Percentiles rank a stretch among this genome's conserved stretches.
These are phyloP conservation scores for Cheilosia pagana DNA, from an alignment of 2,888 invertebrate species.

Conservation along the genomic window DNA sequence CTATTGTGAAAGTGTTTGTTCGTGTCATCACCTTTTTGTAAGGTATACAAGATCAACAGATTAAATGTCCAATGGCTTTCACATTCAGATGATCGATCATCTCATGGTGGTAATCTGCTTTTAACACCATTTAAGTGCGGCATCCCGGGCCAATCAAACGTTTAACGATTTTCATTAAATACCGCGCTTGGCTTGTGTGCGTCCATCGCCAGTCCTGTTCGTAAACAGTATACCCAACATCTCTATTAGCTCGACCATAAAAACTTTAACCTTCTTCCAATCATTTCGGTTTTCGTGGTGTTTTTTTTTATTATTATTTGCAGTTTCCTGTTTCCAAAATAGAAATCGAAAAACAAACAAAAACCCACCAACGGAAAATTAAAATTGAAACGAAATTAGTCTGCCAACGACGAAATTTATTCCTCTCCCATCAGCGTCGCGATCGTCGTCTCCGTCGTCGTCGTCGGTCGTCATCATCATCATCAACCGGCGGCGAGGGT, in stretches of 20 bases:
- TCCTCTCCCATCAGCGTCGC: slow-evolving; percentile 37
- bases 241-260: background rate
- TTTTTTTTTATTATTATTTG: background rate
- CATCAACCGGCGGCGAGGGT: slow-evolving; percentile 29
- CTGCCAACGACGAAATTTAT: slow-evolving; percentile 45
- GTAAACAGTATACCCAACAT: background rate
- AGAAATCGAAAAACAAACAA: slow-evolving; percentile 4
- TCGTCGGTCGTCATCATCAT: background rate
- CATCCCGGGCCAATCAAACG: background rate
- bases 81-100: background rate
- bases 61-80: background rate
- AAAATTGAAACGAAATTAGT: slow-evolving; percentile 49
- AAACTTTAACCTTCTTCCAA: background rate
- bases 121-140: background rate
- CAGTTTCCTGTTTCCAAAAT: slow-evolving; percentile 25
- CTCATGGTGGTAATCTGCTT: background rate
- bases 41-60: background rate
- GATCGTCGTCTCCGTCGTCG: slow-evolving; percentile 24
- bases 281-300: background rate
- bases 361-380: slow-evolving; percentile 30
- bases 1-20: too few species aligned
- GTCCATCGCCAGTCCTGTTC: background rate
- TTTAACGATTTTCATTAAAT: background rate
- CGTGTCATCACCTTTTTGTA: background rate
- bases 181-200: background rate